phyloP scores from a whole-genome alignment of 2,113 vertebrate species.

The Corapipo altera region DNA sequence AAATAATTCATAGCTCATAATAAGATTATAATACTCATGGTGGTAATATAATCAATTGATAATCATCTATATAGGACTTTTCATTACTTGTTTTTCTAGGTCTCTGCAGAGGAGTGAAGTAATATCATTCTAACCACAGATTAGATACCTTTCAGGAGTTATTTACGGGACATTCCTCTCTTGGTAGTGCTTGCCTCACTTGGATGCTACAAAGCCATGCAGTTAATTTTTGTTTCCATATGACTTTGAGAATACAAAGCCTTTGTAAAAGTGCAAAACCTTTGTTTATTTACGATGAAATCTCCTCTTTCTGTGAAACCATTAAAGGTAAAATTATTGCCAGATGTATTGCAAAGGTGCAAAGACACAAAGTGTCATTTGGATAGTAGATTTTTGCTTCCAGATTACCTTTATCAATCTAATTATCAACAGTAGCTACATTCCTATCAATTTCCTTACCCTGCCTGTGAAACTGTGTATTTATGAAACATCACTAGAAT shows the following conservation, averaged over 20 bases:
- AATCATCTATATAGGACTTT: not conserved
- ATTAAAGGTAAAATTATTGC: not conserved
- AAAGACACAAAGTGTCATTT: not conserved
- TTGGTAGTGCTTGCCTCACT: not conserved
- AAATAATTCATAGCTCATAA: not conserved
- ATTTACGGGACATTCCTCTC: not conserved
- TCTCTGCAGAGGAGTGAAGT: not conserved
- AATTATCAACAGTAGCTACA: not conserved
- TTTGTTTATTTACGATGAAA: not conserved
- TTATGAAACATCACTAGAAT: not conserved
- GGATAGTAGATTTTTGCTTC: not conserved
- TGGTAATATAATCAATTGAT: not conserved
- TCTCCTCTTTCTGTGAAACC: not conserved
- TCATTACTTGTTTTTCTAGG: not conserved
- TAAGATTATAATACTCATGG: not conserved
- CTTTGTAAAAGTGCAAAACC: not conserved
- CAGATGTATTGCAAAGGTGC: not conserved
- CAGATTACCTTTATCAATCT: not conserved
- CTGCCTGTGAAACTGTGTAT: not conserved
- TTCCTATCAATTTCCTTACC: not conserved
- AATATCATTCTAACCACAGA: not conserved
- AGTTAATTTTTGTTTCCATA: not conserved
- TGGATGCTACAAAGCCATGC: not conserved
- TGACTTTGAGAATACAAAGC: not conserved
- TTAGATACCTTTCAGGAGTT: not conserved